Base-by-base conservation (phyloP, 2,888 invertebrate species). In the Cacoxenus indagator region DNA sequence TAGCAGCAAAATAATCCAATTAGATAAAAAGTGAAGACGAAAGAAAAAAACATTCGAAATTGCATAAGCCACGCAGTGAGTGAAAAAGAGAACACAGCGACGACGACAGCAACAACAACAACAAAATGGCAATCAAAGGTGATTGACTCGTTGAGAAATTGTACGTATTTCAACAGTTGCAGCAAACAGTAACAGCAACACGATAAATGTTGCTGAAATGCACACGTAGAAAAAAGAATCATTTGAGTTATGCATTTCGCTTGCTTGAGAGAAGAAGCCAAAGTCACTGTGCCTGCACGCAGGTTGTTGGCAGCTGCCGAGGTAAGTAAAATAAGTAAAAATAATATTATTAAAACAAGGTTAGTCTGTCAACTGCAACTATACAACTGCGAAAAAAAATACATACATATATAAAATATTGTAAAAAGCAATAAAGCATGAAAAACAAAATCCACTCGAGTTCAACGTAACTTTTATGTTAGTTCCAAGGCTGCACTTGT, bases 381-480 rank as follows among this genome's bases (percentile, higher is more conserved):
- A 48, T 31, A 17, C 48, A 48, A 48, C 45, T 19, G 9, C 22
- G 19, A 17, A 22, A 62, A 62, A 8, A 43, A 62, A 62, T n/a
- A n/a, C n/a, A n/a, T n/a, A n/a, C n/a, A 48, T n/a, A 48, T 31
- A 48, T n/a, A 48, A 48, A 48, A 48, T 48, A 6, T 48, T 26
- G 64, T 22, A 64, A 64, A 27, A 45, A 48, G 9, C 31, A 59
- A 59, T 4, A 27, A 59, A 27, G 59, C 31, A 29, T 27, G 31
- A 27, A 27, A 37, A 62, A 62, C 31, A 11, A 55, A 22, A 43
- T 24, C 51, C 69, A 76, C 71, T 67, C 71, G 68, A 68, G 78
- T 78, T 78, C 75, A 82, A 80, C 70, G 76, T 62, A 76, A 75
- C 75, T 69, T 71, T 62, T 67, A 62, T 68, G 71, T 68, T 43